Conservation (phyloP, 2,888 invertebrate species). For the Melipona beecheii region DNA sequence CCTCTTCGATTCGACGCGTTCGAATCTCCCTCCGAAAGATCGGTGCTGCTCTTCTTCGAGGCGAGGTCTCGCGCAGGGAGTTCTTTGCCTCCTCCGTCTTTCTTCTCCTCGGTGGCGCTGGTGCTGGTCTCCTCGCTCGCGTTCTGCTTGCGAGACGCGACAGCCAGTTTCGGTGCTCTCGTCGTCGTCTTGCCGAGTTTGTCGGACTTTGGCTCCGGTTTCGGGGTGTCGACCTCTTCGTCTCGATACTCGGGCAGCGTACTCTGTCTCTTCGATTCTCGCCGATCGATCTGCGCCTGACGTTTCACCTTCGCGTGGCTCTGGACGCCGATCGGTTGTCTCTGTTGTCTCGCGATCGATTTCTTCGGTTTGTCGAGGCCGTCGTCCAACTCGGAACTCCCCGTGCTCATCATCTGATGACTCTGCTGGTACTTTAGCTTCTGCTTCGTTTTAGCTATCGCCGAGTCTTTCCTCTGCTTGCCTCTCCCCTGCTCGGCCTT, state of each 20-base stretch:
- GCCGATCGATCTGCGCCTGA: conserved; percentile 59
- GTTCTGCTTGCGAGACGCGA: conserved; percentile 40
- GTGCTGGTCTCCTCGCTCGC: conserved; percentile 54
- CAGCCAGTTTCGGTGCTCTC: conserved; percentile 37
- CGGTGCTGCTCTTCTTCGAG: conserved; percentile 47
- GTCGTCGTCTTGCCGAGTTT: conserved; percentile 18
- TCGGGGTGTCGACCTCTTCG: conserved; percentile 30
- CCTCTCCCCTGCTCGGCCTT: conserved; percentile 26
- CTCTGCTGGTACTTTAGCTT: conserved; percentile 71
- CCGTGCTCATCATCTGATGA: conserved; percentile 73
- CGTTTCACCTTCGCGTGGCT: conserved; percentile 63
- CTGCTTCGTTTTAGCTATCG: conserved; percentile 55
- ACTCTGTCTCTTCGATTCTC: conserved; percentile 51
- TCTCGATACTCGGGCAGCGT: conserved; percentile 16
- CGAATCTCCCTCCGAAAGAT: conserved; percentile 40
- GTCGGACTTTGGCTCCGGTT: conserved; percentile 30
- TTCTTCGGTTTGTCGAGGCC: conserved; percentile 66
- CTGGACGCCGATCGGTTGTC: conserved; percentile 32
- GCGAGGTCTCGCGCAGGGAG: conserved; percentile 18
- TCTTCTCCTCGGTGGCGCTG: conserved; percentile 56
- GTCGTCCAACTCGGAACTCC: conserved; percentile 77
- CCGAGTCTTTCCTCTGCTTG: conserved; percentile 53
- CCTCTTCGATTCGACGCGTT: background rate
- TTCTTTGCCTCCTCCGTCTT: conserved; percentile 2
- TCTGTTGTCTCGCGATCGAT: conserved; percentile 55